Percentiles rank a stretch among this genome's conserved stretches.
Evolutionary conservation across 2,113 vertebrate species (phyloP).

Genomic region (Pangasianodon gigas): DNA sequence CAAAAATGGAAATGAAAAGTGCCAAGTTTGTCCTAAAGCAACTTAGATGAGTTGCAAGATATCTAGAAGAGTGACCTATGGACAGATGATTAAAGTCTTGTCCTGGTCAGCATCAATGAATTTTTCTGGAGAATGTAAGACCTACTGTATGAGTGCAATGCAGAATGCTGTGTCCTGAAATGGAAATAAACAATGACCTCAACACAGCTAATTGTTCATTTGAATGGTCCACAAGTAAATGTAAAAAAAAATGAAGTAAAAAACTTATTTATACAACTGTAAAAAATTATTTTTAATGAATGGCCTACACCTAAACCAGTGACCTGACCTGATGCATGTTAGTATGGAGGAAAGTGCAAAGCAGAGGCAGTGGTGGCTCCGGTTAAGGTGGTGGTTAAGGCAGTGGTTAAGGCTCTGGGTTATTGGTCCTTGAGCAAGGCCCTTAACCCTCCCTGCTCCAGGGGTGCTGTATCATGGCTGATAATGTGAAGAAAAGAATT

Average conservation of each 20-base stretch:
- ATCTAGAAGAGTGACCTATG: not conserved
- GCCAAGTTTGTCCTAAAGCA: not conserved
- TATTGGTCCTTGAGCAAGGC: too few species aligned
- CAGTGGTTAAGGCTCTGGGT: too few species aligned
- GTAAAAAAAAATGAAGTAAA: not conserved
- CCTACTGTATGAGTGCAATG: not conserved
- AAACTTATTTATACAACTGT: not conserved
- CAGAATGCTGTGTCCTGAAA: not conserved
- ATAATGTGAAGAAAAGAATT: too few species aligned
- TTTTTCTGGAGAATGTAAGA: not conserved
- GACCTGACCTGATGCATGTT: not conserved
- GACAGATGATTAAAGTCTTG: not conserved
- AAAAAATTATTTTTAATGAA: not conserved
- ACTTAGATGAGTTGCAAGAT: not conserved
- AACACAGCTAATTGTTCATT: not conserved
- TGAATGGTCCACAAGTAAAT: constrained; percentile 14
- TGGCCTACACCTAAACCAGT: not conserved
- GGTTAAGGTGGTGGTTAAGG: too few species aligned
- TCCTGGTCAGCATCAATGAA: not conserved
- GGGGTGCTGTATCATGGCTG: too few species aligned
- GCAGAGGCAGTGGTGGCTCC: too few species aligned
- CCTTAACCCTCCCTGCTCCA: too few species aligned
- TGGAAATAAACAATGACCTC: not conserved
- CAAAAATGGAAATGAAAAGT: not conserved
- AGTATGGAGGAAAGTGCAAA: not conserved